These are phyloP conservation scores for Bradypus variegatus DNA, from an alignment of 2,797 vertebrate genomes.

Conservation along the genomic window DNA sequence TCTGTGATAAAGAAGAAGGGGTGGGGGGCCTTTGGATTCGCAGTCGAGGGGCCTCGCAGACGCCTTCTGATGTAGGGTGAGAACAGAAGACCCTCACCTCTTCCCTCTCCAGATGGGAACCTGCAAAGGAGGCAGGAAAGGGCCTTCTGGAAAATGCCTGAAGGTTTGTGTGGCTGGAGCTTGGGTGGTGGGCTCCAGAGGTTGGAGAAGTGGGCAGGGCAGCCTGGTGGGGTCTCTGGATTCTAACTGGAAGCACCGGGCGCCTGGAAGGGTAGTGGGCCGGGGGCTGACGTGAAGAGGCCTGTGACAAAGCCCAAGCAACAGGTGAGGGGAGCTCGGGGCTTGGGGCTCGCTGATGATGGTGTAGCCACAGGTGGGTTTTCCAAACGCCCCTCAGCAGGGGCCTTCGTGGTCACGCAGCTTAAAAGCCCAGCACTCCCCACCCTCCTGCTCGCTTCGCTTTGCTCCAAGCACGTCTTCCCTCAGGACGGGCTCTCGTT, in stretches of 20 bases:
- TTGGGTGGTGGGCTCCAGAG: background rate
- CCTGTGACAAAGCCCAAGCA: background rate
- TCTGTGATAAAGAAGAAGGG: background rate
- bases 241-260: background rate
- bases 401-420: background rate
- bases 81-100: background rate
- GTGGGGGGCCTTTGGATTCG: background rate
- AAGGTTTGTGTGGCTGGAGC: background rate
- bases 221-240: background rate
- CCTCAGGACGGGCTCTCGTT: background rate
- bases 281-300: background rate
- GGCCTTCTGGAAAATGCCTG: background rate
- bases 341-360: background rate
- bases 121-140: background rate
- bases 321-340: background rate
- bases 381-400: background rate
- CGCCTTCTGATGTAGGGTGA: background rate
- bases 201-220: background rate
- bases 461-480: background rate
- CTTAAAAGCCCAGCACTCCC: background rate
- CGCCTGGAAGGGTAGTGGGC: too few species aligned
- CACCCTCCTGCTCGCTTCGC: background rate
- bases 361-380: background rate
- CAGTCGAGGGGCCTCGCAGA: background rate
- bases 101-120: background rate